Conservation (phyloP, 1,140 invertebrate species). For the Schmidtea mediterranea region DNA sequence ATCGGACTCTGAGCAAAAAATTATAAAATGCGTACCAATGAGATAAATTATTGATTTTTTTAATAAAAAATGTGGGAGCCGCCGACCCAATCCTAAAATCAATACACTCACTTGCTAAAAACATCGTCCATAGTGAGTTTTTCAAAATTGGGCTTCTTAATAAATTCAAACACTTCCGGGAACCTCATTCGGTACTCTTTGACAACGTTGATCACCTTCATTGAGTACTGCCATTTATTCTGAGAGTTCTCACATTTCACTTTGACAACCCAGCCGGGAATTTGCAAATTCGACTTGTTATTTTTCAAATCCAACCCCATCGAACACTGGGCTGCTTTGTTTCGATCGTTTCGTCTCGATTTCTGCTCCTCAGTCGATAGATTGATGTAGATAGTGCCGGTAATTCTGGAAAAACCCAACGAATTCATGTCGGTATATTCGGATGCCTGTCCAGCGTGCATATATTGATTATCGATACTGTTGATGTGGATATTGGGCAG, state of each 20-base stretch:
- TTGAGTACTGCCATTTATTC: constrained; percentile 47
- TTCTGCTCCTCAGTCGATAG: constrained; percentile 10
- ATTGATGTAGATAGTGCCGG: constrained; percentile 44
- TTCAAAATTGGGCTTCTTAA: constrained; percentile 15
- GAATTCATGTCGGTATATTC: constrained; percentile 36
- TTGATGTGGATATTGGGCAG: background rate
- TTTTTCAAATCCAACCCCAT: constrained; percentile 71
- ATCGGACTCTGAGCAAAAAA: too few species aligned
- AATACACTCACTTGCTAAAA: constrained; percentile 14
- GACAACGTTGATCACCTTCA: constrained; percentile 43
- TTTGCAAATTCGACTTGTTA: constrained; percentile 39
- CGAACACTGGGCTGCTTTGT: constrained; percentile 38
- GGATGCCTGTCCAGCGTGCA: constrained; percentile 23
- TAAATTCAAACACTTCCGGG: constrained; percentile 42
- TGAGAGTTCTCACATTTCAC: constrained; percentile 11
- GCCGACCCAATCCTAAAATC: constrained; percentile 1
- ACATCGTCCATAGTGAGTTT: constrained; percentile 16
- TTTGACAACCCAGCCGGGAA: constrained; percentile 51
- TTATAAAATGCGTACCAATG: too few species aligned
- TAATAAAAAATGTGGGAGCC: too few species aligned
- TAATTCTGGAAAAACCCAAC: constrained; percentile 48
- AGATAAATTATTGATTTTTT: too few species aligned
- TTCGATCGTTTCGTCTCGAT: constrained; percentile 12
- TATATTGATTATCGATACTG: constrained; percentile 10
- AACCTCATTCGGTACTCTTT: constrained; percentile 38